phyloP scores from a whole-genome alignment of 2,113 vertebrate species.

The Lampris incognitus region DNA sequence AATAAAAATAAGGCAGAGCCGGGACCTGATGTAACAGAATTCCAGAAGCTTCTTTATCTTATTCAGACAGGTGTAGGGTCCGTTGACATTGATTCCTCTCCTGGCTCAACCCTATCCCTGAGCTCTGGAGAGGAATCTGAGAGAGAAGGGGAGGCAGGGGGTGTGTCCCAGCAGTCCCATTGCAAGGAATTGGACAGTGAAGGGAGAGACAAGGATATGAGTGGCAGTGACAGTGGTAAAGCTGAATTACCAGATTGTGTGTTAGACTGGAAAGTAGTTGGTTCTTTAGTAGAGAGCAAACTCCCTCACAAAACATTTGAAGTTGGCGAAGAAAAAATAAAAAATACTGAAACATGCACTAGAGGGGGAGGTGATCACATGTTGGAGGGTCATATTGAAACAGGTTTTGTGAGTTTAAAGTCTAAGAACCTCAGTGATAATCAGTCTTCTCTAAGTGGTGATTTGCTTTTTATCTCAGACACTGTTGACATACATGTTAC shows the following conservation, averaged over 20 bases:
- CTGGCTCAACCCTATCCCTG: slow-evolving; percentile 21
- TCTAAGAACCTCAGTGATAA: not conserved
- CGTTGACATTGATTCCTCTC: slow-evolving; percentile 27
- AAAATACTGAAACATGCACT: not conserved
- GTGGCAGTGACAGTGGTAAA: slow-evolving; percentile 4
- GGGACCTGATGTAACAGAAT: slow-evolving; percentile 57
- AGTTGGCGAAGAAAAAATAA: slow-evolving; percentile 1
- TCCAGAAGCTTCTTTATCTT: slow-evolving; percentile 78
- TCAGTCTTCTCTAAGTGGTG: not conserved
- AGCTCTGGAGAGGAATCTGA: slow-evolving; percentile 34
- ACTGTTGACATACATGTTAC: not conserved
- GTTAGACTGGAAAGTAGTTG: slow-evolving; percentile 78
- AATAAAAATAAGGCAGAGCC: slow-evolving; percentile 4
- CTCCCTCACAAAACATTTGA: not conserved
- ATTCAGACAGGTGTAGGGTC: slow-evolving; percentile 63
- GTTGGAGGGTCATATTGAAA: slow-evolving; percentile 1
- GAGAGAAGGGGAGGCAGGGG: slow-evolving; percentile 11
- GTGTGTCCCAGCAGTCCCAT: slow-evolving; percentile 15
- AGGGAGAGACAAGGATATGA: slow-evolving; percentile 27
- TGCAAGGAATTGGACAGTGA: slow-evolving; percentile 15
- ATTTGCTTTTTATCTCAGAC: not conserved
- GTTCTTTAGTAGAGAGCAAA: slow-evolving; percentile 64
- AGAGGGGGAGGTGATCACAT: not conserved
- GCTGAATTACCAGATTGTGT: slow-evolving; percentile 75
- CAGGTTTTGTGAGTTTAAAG: not conserved